phyloP scores from a whole-genome alignment of 2,888 invertebrate species.

The Melitaea athalia region DNA sequence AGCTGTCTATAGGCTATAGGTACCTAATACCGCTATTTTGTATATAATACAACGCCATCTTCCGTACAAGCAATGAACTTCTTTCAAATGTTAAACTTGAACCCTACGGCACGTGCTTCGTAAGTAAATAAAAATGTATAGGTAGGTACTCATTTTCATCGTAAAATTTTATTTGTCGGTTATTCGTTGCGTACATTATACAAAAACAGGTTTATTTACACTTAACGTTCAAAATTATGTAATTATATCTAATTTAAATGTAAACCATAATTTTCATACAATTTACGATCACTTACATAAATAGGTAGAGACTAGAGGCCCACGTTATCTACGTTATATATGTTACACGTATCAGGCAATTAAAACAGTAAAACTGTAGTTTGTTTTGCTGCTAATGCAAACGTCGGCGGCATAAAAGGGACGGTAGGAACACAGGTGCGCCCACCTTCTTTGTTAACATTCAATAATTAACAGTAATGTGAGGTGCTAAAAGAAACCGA shows the following conservation, averaged over 20 bases:
- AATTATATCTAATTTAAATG: slow-evolving; percentile 6
- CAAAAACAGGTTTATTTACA: neutral
- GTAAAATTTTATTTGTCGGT: neutral
- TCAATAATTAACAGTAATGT: slow-evolving; percentile 64
- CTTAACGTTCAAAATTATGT: neutral
- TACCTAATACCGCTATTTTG: no score
- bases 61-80: slow-evolving; percentile 37
- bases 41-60: slow-evolving; percentile 43
- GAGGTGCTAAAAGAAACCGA: slow-evolving; percentile 69
- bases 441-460: slow-evolving; percentile 60
- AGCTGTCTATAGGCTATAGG: neutral
- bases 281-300: slow-evolving; percentile 6
- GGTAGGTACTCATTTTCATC: neutral
- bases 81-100: slow-evolving; percentile 10
- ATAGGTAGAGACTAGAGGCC: neutral
- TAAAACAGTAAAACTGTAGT: slow-evolving; percentile 41
- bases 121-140: slow-evolving; percentile 7
- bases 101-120: slow-evolving; percentile 2
- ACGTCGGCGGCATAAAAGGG: slow-evolving; percentile 58
- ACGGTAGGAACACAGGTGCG: slow-evolving; percentile 61
- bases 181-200: neutral
- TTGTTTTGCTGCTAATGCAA: slow-evolving; percentile 42
- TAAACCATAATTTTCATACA: slow-evolving; percentile 6
- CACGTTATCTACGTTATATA: slow-evolving; percentile 23
- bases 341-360: slow-evolving; percentile 39